Percentiles rank a stretch among this genome's conserved stretches.
Conservation (phyloP, 2,113 vertebrate genomes). For the Zosterops borbonicus region DNA sequence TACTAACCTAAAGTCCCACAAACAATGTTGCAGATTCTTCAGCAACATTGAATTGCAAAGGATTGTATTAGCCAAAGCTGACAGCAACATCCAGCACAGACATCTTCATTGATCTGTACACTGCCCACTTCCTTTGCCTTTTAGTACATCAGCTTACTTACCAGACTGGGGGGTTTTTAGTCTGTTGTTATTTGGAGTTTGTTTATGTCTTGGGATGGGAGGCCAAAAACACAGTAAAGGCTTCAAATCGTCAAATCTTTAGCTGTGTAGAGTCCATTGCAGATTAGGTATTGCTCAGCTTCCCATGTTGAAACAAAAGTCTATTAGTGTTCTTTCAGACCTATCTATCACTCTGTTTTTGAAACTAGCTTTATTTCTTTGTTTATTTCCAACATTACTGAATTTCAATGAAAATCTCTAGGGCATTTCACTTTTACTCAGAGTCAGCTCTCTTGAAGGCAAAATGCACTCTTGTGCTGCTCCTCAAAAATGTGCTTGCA, state of each 20-base stretch:
- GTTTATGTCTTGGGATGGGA: neutral
- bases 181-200: neutral
- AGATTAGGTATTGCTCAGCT: neutral
- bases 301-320: neutral
- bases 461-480: neutral
- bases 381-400: neutral
- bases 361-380: neutral
- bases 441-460: slow-evolving; percentile 3
- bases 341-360: neutral
- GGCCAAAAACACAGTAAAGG: neutral
- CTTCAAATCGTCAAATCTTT: neutral
- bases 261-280: neutral
- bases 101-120: neutral
- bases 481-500: neutral
- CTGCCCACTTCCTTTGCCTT: neutral
- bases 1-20: neutral
- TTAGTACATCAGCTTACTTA: neutral
- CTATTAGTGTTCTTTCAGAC: neutral
- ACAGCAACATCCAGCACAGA: neutral
- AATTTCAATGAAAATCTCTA: neutral
- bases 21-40: neutral
- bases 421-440: neutral
- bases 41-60: neutral
- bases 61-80: neutral
- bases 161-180: neutral